Percentiles rank a stretch among this genome's conserved stretches.
These are phyloP conservation scores for Ophion slaviceki DNA, from an alignment of 2,888 invertebrate species.

Conservation along the genomic window DNA sequence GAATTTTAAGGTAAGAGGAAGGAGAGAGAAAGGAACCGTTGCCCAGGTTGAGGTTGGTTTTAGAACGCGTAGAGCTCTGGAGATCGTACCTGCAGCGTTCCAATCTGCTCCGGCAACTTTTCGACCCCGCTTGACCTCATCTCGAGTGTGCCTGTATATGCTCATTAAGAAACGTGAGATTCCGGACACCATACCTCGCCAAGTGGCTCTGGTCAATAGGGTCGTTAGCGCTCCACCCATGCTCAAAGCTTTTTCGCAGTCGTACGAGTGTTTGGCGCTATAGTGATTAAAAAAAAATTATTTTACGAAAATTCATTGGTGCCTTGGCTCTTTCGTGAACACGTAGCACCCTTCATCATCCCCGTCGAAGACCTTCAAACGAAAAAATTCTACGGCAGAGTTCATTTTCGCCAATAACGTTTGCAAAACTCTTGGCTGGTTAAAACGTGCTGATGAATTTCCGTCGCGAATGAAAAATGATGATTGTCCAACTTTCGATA, in stretches of 20 bases:
- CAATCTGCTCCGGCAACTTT: constrained; percentile 28
- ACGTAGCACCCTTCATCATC: too few species aligned
- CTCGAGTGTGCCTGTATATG: constrained; percentile 35
- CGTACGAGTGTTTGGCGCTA: not conserved
- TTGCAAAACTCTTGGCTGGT: too few species aligned
- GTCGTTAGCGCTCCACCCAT: constrained; percentile 40
- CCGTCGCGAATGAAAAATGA: too few species aligned
- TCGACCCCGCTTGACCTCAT: constrained; percentile 19
- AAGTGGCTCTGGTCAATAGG: constrained; percentile 56
- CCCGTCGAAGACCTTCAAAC: too few species aligned
- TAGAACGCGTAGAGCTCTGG: not conserved
- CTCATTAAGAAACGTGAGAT: constrained; percentile 51
- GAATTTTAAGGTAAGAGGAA: not conserved
- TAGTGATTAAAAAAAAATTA: not conserved
- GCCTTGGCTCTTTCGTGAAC: not conserved
- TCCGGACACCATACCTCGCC: not conserved
- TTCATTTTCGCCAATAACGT: too few species aligned
- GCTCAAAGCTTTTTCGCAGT: constrained; percentile 8
- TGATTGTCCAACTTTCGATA: too few species aligned
- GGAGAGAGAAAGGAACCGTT: constrained; percentile 5
- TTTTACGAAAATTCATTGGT: too few species aligned
- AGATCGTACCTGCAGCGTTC: constrained; percentile 6
- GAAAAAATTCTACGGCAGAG: too few species aligned
- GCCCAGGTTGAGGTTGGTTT: constrained; percentile 3
- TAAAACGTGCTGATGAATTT: too few species aligned